These are phyloP conservation scores for Sphyrna mokarran DNA, from an alignment of 2,113 vertebrate genomes.

Conservation along the genomic window DNA sequence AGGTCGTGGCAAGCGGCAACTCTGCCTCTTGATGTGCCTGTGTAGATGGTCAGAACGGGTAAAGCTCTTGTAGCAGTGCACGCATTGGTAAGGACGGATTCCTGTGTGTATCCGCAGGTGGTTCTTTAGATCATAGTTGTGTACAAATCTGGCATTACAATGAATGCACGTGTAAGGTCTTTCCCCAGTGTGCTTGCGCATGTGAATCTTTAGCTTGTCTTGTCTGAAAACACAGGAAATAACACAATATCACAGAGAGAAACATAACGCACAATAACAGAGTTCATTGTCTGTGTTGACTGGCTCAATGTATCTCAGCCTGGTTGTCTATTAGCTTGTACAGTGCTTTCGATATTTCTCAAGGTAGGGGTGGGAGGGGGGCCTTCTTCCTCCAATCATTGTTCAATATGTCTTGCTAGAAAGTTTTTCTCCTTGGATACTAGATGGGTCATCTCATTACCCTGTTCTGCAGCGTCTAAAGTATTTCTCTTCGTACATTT, in stretches of 20 bases:
- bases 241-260: slow-evolving; percentile 15
- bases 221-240: slow-evolving; percentile 64
- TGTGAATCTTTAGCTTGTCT: slow-evolving; percentile 98
- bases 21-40: slow-evolving; percentile 93
- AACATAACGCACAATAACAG: background rate
- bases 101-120: slow-evolving; percentile 97
- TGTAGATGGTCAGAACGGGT: slow-evolving; percentile 94
- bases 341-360: background rate
- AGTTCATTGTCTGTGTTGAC: background rate
- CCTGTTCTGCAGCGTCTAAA: background rate
- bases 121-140: slow-evolving; percentile 99
- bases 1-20: slow-evolving; percentile 80
- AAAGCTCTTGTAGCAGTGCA: slow-evolving; percentile 99
- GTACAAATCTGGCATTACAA: slow-evolving; percentile 95
- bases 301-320: background rate
- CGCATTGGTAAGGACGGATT: slow-evolving; percentile 91
- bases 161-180: slow-evolving; percentile 94
- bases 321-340: background rate
- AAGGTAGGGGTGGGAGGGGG: background rate
- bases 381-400: background rate
- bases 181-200: slow-evolving; percentile 96
- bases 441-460: background rate
- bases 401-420: background rate
- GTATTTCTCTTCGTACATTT: background rate
- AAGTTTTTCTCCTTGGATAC: background rate